Evolutionary conservation across 2,113 vertebrate species (phyloP).

Genomic region (Orycteropus afer): DNA sequence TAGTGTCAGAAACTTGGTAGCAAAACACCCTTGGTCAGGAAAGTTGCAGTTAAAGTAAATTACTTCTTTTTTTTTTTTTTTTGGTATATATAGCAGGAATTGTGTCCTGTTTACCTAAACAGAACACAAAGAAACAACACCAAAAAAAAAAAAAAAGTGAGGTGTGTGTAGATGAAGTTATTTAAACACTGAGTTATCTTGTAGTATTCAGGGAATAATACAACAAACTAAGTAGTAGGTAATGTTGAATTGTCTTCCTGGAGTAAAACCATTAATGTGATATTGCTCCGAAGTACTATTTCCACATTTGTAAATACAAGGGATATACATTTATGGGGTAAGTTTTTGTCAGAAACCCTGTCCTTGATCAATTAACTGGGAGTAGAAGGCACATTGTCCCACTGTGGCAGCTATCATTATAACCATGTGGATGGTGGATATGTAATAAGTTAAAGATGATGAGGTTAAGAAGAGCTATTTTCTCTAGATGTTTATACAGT

Average conservation of each 20-base stretch:
- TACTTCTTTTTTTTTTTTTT: not conserved
- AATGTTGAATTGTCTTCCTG: not conserved
- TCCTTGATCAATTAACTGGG: not conserved
- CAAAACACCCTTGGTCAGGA: not conserved
- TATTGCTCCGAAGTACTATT: not conserved
- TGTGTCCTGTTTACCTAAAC: not conserved
- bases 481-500: not conserved
- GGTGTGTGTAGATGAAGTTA: not conserved
- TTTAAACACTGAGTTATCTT: not conserved
- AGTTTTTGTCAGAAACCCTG: not conserved
- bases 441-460: not conserved
- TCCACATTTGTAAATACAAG: not conserved
- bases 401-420: not conserved
- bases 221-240: not conserved
- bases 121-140: not conserved
- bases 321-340: not conserved
- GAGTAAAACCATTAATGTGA: not conserved
- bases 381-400: not conserved
- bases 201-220: not conserved
- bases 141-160: not conserved
- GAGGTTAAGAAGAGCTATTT: not conserved
- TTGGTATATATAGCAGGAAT: too few species aligned
- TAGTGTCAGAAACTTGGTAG: not conserved
- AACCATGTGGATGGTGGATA: accelerated
- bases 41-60: not conserved